A percentile compares a stretch with the other conserved stretches of the same genome.
phyloP scores from a whole-genome alignment of 2,888 invertebrate genomes.

The Tipula unca region DNA sequence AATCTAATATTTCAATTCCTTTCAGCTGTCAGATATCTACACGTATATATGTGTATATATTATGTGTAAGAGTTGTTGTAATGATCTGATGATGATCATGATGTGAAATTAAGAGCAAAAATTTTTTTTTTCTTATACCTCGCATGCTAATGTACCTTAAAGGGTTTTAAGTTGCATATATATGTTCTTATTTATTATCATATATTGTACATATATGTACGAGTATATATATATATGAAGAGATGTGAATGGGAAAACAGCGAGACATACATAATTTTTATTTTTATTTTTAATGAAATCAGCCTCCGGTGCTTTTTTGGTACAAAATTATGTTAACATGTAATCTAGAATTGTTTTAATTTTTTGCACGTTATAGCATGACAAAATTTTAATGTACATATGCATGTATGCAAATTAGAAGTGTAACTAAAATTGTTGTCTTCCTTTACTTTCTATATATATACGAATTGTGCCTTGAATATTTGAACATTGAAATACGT shows the following conservation, averaged over 20 bases:
- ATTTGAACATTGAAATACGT: not conserved
- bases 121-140: not conserved
- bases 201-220: not conserved
- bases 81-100: not conserved
- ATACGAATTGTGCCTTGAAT: not conserved
- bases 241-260: not conserved
- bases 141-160: not conserved
- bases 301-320: not conserved
- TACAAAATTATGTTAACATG: not conserved
- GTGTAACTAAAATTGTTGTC: not conserved
- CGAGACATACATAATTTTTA: not conserved
- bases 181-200: not conserved
- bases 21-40: not conserved
- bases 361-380: not conserved
- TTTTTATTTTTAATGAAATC: not conserved
- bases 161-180: not conserved
- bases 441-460: not conserved
- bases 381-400: not conserved
- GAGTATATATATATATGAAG: not conserved
- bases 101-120: not conserved
- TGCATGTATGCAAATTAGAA: not conserved
- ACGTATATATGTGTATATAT: not conserved
- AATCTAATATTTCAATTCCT: not conserved
- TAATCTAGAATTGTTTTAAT: not conserved
- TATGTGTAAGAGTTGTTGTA: not conserved